Conservation (phyloP, 2,888 invertebrate species). For the Hirtodrosophila trivittata region DNA sequence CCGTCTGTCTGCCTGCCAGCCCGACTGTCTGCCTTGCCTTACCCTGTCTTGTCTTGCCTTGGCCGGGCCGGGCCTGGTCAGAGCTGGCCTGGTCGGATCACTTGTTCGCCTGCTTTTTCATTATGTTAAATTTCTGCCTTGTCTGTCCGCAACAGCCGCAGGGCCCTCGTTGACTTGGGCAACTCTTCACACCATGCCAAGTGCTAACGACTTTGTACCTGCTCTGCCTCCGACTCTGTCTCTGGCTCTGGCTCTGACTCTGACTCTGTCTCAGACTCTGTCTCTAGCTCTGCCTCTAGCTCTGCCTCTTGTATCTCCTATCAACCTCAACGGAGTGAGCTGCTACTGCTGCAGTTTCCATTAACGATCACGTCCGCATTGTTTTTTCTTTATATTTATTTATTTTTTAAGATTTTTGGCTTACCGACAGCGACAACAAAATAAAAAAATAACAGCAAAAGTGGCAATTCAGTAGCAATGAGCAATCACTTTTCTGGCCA, state of each 20-base stretch:
- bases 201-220: slow-evolving; percentile 77
- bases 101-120: slow-evolving; percentile 26
- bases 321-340: slow-evolving; percentile 8
- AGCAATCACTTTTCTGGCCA: slow-evolving; percentile 6
- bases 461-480: slow-evolving; percentile 7
- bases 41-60: slow-evolving; percentile 12
- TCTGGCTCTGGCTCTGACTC: slow-evolving; percentile 13
- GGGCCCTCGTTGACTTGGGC: slow-evolving; percentile 50
- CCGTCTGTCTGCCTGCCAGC: slow-evolving; percentile 14
- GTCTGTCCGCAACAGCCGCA: slow-evolving; percentile 36
- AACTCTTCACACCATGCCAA: slow-evolving; percentile 72
- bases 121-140: slow-evolving; percentile 53
- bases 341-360: slow-evolving; percentile 24
- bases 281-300: background rate
- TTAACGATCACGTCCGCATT: slow-evolving; percentile 16
- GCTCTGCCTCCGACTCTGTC: slow-evolving; percentile 36
- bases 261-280: slow-evolving; percentile 2
- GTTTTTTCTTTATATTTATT: slow-evolving; percentile 1
- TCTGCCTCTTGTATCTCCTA: slow-evolving; percentile 10
- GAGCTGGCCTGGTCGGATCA: slow-evolving; percentile 20
- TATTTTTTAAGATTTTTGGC: slow-evolving; percentile 3
- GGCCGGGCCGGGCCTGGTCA: slow-evolving; percentile 4
- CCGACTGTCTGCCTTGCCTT: slow-evolving; percentile 22
- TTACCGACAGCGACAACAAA: background rate
- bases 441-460: background rate